phyloP scores from a whole-genome alignment of 2,113 vertebrate species.

The Bubo bubo region DNA sequence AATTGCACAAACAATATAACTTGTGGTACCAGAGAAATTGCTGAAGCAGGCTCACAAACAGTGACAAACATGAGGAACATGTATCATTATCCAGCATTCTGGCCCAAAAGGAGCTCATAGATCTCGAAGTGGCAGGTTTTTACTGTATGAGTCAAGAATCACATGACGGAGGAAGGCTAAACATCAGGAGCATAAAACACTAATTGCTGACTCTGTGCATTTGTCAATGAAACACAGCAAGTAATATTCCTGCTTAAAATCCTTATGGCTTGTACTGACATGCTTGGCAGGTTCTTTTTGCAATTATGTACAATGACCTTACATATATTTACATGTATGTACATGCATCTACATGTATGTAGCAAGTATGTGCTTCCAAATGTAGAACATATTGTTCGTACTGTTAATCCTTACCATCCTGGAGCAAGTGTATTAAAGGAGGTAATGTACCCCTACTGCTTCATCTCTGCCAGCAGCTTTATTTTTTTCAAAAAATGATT shows the following conservation, averaged over 20 bases:
- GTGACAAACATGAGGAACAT: slow-evolving; percentile 4
- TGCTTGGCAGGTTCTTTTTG: not conserved
- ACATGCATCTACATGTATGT: not conserved
- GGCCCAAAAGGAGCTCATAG: not conserved
- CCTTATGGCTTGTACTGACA: not conserved
- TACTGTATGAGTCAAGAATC: slow-evolving; percentile 35
- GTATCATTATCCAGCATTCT: slow-evolving; percentile 28
- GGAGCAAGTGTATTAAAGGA: not conserved
- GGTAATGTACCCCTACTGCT: not conserved
- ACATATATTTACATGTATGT: not conserved
- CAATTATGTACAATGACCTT: not conserved
- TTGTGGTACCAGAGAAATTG: slow-evolving; percentile 13
- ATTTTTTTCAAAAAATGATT: not conserved
- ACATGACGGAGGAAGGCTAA: slow-evolving; percentile 23
- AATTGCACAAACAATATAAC: slow-evolving; percentile 12
- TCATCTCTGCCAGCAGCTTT: not conserved
- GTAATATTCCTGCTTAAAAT: not conserved
- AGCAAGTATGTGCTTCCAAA: not conserved
- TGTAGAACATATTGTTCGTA: not conserved
- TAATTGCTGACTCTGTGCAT: slow-evolving; percentile 57
- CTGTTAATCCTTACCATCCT: not conserved
- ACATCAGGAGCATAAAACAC: slow-evolving; percentile 41
- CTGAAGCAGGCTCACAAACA: not conserved
- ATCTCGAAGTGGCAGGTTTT: slow-evolving; percentile 36
- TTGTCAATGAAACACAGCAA: slow-evolving; percentile 32